phyloP scores from a whole-genome alignment of 2,113 vertebrate genomes.

The Dromiciops gliroides region DNA sequence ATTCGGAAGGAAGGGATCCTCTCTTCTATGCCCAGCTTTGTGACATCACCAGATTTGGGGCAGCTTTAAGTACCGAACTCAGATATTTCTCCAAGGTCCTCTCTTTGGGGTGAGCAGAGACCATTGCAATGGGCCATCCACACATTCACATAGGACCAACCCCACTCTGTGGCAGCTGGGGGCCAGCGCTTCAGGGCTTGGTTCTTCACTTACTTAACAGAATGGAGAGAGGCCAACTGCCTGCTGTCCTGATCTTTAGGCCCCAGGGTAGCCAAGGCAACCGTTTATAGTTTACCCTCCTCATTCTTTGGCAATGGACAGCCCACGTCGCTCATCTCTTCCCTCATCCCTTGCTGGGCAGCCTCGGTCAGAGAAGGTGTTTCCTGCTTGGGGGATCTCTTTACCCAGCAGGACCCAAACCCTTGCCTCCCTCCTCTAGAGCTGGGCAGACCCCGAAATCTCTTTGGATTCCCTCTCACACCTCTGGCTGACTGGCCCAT shows the following conservation, averaged over 20 bases:
- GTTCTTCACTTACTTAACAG: conserved; percentile 49
- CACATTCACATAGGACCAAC: neutral
- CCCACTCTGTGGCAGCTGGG: neutral
- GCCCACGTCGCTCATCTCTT: conserved; percentile 50
- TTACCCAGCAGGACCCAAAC: conserved; percentile 1
- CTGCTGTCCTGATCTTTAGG: conserved; percentile 39
- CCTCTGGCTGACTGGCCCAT: neutral
- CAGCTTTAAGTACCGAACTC: neutral
- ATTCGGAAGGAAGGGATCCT: neutral
- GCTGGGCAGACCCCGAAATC: neutral
- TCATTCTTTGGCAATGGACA: conserved; percentile 47
- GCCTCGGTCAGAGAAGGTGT: conserved; percentile 56
- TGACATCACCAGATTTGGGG: neutral
- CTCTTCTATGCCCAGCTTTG: neutral
- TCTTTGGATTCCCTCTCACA: neutral
- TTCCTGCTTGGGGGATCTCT: conserved; percentile 67
- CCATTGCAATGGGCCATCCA: neutral
- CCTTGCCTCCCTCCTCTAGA: neutral
- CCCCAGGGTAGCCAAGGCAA: conserved; percentile 64
- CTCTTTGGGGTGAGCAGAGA: neutral
- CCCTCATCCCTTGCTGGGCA: conserved; percentile 57
- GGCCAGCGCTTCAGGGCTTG: neutral
- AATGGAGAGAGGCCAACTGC: conserved; percentile 57
- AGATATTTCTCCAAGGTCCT: neutral
- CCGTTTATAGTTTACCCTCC: conserved; percentile 72